These are phyloP conservation scores for Phaethornis superciliosus DNA, from an alignment of 2,113 vertebrate species.

Conservation along the genomic window DNA sequence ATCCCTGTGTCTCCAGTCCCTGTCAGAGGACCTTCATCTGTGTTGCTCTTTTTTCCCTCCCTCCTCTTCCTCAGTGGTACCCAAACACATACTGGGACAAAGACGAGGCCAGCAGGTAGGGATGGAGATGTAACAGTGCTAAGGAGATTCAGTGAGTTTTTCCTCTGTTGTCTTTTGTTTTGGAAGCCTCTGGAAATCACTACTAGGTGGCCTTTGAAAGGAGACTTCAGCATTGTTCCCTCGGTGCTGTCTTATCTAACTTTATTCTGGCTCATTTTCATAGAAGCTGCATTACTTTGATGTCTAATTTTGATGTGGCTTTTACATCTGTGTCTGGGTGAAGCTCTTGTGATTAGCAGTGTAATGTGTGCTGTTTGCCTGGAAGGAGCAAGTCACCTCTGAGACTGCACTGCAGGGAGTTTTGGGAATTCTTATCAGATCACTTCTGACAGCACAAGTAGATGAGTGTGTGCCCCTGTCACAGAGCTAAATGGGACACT, in stretches of 20 bases:
- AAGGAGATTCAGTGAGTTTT: not conserved
- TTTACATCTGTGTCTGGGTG: not conserved
- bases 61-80: not conserved
- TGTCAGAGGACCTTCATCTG: not conserved
- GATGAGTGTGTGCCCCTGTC: not conserved
- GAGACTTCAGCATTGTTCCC: not conserved
- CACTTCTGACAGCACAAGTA: not conserved
- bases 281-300: not conserved
- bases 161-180: not conserved
- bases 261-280: not conserved
- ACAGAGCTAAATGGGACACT: not conserved
- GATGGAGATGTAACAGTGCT: not conserved
- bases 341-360: not conserved
- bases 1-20: not conserved
- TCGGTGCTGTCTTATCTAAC: not conserved
- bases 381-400: not conserved
- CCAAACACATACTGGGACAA: rapidly evolving
- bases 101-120: not conserved
- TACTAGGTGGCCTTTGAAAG: not conserved
- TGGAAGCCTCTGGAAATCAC: not conserved
- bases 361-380: not conserved
- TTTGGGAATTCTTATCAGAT: not conserved
- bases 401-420: not conserved
- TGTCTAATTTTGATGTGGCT: not conserved
- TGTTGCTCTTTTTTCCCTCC: not conserved